phyloP scores from a whole-genome alignment of 2,888 invertebrate species.

The Dione juno region DNA sequence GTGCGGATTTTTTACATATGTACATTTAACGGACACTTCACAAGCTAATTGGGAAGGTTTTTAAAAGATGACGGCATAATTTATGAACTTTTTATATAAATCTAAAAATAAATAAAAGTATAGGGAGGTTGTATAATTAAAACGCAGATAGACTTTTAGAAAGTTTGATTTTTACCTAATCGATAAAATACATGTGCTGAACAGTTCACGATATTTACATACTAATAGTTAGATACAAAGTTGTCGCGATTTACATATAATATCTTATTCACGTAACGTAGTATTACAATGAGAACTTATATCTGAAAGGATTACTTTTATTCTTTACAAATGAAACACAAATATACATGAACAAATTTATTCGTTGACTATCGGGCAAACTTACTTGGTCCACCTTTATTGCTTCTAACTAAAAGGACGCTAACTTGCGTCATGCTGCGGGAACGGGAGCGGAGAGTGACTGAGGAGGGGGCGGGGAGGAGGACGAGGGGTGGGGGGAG shows the following conservation, averaged over 20 bases:
- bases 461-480: conserved; percentile 32
- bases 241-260: conserved; percentile 31
- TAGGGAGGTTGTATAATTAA: conserved; percentile 26
- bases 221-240: conserved; percentile 40
- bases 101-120: background rate
- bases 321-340: conserved; percentile 55
- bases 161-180: conserved; percentile 48
- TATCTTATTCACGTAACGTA: conserved; percentile 23
- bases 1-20: no score
- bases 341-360: conserved; percentile 75
- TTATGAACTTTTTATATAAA: background rate
- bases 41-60: no score
- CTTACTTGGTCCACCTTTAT: conserved; percentile 80
- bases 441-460: conserved; percentile 43
- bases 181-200: conserved; percentile 45
- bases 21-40: no score
- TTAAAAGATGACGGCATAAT: no score
- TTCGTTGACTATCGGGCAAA: conserved; percentile 81
- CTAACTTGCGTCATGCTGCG: conserved; percentile 48
- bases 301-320: conserved; percentile 12
- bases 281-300: conserved; percentile 29
- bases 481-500: conserved; percentile 40
- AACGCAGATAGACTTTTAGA: conserved; percentile 38
- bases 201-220: conserved; percentile 42
- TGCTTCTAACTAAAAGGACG: conserved; percentile 69